A percentile compares a stretch with the other conserved stretches of the same genome.
These are phyloP conservation scores for Pelodiscus sinensis DNA, from an alignment of 2,113 vertebrate species.

Conservation along the genomic window DNA sequence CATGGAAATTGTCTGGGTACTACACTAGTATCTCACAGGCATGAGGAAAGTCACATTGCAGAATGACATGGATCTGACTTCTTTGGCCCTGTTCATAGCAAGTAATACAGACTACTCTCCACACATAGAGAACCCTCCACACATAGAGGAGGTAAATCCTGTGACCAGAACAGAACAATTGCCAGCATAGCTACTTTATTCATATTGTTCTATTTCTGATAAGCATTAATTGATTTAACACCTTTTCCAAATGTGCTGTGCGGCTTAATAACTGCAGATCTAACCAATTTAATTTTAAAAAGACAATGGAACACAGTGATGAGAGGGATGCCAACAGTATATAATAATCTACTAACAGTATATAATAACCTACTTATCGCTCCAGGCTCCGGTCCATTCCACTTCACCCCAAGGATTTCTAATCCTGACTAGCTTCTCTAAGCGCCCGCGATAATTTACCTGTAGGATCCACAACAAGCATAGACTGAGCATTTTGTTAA, in stretches of 20 bases:
- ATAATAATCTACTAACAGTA: constrained; percentile 71
- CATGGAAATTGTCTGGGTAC: background rate
- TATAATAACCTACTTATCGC: constrained; percentile 82
- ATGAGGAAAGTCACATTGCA: background rate
- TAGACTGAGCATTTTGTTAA: constrained; percentile 13
- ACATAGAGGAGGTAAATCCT: background rate
- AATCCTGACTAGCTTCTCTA: constrained; percentile 79
- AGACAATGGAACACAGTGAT: background rate
- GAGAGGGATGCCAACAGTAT: background rate
- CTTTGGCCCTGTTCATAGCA: background rate
- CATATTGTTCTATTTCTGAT: constrained; percentile 32
- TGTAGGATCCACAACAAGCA: constrained; percentile 60
- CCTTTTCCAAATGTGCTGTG: background rate
- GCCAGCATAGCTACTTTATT: constrained; percentile 22
- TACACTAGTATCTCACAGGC: background rate
- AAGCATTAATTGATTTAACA: constrained; percentile 5
- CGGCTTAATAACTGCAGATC: background rate
- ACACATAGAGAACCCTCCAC: background rate
- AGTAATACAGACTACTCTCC: background rate
- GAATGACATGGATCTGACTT: background rate
- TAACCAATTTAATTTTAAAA: background rate
- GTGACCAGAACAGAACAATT: constrained; percentile 14
- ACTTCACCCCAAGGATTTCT: constrained; percentile 91
- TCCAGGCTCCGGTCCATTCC: constrained; percentile 93
- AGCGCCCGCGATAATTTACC: constrained; percentile 73